Evolutionary conservation across 1,140 invertebrate genomes (phyloP).

Genomic region (Odontomachus brunneus): DNA sequence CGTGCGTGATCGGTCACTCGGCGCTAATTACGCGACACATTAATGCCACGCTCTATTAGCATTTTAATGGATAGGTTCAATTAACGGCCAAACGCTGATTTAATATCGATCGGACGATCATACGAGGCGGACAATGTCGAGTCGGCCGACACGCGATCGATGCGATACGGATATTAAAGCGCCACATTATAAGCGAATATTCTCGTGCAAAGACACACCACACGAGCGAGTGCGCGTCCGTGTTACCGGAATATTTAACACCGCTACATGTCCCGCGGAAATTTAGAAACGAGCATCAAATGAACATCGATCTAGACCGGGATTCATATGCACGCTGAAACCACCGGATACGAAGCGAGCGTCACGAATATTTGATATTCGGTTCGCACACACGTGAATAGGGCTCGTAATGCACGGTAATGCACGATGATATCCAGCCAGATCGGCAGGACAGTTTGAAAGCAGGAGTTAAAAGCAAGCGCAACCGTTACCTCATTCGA

Average conservation of each 20-base stretch:
- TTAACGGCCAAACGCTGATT: slow-evolving; percentile 74
- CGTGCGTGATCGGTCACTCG: background rate
- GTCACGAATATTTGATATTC: too few relatives aligned
- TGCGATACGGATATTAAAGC: slow-evolving; percentile 4
- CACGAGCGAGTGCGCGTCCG: background rate
- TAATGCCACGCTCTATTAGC: slow-evolving; percentile 56
- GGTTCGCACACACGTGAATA: too few relatives aligned
- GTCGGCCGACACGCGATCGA: background rate
- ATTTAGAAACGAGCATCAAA: too few relatives aligned
- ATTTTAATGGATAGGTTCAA: slow-evolving; percentile 74
- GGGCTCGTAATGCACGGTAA: too few relatives aligned
- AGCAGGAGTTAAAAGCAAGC: too few relatives aligned
- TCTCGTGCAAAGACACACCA: background rate
- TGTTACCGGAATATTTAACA: background rate
- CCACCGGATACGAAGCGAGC: too few relatives aligned
- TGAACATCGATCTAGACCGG: background rate
- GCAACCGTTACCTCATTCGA: too few relatives aligned
- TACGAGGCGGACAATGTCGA: slow-evolving; percentile 29
- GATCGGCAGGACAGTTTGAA: too few relatives aligned
- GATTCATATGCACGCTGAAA: background rate
- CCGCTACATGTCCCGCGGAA: background rate
- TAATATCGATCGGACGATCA: slow-evolving; percentile 69
- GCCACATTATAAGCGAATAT: background rate
- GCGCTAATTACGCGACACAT: slow-evolving; percentile 69
- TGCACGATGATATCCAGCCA: too few relatives aligned